Percentiles rank a stretch among this genome's conserved stretches.
These are phyloP conservation scores for Erebia aethiops DNA, from an alignment of 2,888 invertebrate species.

Conservation along the genomic window DNA sequence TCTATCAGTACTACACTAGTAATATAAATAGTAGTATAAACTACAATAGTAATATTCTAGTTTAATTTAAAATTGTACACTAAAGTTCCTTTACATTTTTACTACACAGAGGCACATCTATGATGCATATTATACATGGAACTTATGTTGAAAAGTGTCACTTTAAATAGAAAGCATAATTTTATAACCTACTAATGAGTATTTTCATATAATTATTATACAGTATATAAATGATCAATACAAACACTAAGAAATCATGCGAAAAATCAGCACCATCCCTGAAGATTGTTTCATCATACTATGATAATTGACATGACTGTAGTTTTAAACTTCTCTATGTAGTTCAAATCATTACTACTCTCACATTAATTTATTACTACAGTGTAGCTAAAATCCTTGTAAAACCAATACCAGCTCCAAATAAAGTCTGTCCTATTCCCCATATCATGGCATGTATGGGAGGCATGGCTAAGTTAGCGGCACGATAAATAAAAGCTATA, in stretches of 20 bases:
- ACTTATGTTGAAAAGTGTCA: slow-evolving; percentile 18
- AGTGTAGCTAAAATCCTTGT: slow-evolving; percentile 96
- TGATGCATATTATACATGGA: slow-evolving; percentile 2
- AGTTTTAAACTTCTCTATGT: slow-evolving; percentile 28
- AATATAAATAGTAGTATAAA: too few species aligned
- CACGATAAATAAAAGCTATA: slow-evolving; percentile 96
- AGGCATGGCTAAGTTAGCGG: slow-evolving; percentile 94
- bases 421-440: slow-evolving; percentile 96
- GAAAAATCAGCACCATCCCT: slow-evolving; percentile 39
- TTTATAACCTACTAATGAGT: slow-evolving; percentile 37
- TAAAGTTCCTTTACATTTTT: slow-evolving; percentile 22
- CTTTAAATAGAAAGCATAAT: slow-evolving; percentile 28
- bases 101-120: slow-evolving; percentile 1
- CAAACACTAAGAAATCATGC: slow-evolving; percentile 34
- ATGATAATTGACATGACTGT: slow-evolving; percentile 45
- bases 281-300: slow-evolving; percentile 35
- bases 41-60: slow-evolving; percentile 8
- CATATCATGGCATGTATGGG: slow-evolving; percentile 96
- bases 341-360: slow-evolving; percentile 28
- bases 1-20: slow-evolving; percentile 9
- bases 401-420: slow-evolving; percentile 95
- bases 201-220: slow-evolving; percentile 33
- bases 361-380: slow-evolving; percentile 69
- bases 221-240: slow-evolving; percentile 21
- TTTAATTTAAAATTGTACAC: slow-evolving; percentile 4